Conservation (phyloP, 2,888 invertebrate genomes). For the Apotomis turbidana region DNA sequence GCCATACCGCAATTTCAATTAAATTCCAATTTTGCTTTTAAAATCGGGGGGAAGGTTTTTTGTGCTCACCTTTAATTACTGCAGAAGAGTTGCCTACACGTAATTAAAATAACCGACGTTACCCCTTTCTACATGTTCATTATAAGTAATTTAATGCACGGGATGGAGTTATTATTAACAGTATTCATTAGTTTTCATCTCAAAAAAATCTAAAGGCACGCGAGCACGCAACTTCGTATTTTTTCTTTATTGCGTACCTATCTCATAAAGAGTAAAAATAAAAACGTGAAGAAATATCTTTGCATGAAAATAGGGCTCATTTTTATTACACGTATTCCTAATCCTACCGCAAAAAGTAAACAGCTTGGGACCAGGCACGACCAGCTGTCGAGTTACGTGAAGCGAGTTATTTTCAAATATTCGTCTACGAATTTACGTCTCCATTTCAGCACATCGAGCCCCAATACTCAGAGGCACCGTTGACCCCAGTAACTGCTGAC, state of each 20-base stretch:
- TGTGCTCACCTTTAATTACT: constrained; percentile 32
- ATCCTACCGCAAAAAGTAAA: too few relatives aligned
- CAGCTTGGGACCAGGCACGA: too few relatives aligned
- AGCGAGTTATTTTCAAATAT: too few relatives aligned
- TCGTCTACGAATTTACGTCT: not conserved
- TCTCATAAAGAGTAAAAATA: too few relatives aligned
- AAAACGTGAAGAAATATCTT: too few relatives aligned
- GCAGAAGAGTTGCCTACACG: not conserved
- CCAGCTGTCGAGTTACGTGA: too few relatives aligned
- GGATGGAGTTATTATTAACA: not conserved
- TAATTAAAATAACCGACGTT: constrained; percentile 4
- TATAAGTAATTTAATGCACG: not conserved
- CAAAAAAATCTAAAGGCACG: not conserved
- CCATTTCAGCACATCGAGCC: not conserved
- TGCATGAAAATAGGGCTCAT: too few relatives aligned
- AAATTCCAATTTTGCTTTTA: constrained; percentile 57
- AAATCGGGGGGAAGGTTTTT: constrained; percentile 39
- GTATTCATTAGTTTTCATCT: not conserved
- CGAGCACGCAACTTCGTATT: too few relatives aligned
- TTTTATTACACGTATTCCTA: too few relatives aligned
- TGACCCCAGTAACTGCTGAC: constrained; percentile 21
- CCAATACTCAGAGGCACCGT: not conserved
- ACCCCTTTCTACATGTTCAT: constrained; percentile 1
- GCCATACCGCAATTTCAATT: constrained; percentile 56
- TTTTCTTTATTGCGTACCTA: too few relatives aligned